Conservation (phyloP, 2,888 invertebrate species). For the Rugalucina vietnamica region DNA sequence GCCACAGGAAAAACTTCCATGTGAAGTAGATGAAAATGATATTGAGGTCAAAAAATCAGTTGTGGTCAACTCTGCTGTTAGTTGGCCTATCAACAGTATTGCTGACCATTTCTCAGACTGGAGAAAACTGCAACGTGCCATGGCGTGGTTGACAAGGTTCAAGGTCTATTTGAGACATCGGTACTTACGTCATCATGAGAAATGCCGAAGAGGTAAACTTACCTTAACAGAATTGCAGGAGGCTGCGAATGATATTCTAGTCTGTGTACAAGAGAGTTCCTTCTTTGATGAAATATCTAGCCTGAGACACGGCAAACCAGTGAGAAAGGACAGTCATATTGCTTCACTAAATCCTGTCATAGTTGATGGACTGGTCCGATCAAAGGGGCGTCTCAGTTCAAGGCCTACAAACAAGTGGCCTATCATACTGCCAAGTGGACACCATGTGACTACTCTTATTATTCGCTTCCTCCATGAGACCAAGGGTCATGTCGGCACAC, state of each 20-base stretch:
- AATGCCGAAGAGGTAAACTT: conserved; percentile 11
- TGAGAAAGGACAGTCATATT: conserved; percentile 22
- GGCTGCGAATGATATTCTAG: conserved; percentile 4
- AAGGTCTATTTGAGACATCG: conserved; percentile 2
- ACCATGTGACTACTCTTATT: conserved; percentile 21
- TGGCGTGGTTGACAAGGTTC: conserved; percentile 25
- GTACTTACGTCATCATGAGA: conserved; percentile 3
- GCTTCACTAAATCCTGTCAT: conserved; percentile 19
- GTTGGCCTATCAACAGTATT: neutral
- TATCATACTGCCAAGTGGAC: neutral
- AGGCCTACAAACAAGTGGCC: neutral
- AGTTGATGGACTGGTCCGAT: neutral
- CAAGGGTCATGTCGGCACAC: neutral
- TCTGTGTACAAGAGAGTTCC: conserved; percentile 8
- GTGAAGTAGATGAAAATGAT: conserved; percentile 1
- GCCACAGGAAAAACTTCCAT: conserved; percentile 8
- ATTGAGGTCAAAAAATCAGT: conserved; percentile 9
- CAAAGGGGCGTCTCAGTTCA: neutral
- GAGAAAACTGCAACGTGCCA: conserved; percentile 10
- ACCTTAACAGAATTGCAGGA: conserved; percentile 22
- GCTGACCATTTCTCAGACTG: conserved; percentile 6
- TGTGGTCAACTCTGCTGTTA: neutral
- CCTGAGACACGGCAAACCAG: conserved; percentile 10
- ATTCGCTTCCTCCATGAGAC: conserved; percentile 11
- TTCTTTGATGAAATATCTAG: neutral